phyloP scores from a whole-genome alignment of 1,140 invertebrate genomes.

The Eufriesea mexicana region DNA sequence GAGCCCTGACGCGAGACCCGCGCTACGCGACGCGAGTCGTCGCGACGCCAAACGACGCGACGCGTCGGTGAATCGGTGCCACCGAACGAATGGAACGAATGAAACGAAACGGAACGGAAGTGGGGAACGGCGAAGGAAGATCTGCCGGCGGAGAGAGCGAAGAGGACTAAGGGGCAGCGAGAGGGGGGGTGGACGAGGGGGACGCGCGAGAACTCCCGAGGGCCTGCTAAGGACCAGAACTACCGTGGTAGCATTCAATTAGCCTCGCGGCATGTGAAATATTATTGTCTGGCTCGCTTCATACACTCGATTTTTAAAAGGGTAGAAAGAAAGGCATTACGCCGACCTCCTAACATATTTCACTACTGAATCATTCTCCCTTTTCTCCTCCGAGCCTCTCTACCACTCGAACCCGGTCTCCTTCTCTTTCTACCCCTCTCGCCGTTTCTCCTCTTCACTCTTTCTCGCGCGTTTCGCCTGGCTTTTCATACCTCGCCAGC shows the following conservation, averaged over 20 bases:
- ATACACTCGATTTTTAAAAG: conserved; percentile 72
- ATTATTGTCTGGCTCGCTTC: conserved; percentile 75
- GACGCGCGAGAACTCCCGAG: conserved; percentile 55
- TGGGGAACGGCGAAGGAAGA: conserved; percentile 11
- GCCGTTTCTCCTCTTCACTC: neutral
- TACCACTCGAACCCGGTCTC: neutral
- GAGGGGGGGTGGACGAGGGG: neutral
- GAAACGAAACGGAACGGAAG: conserved; percentile 4
- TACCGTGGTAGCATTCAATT: conserved; percentile 83
- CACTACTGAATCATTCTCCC: conserved; percentile 68
- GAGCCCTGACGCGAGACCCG: too few species aligned
- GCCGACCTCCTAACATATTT: conserved; percentile 70
- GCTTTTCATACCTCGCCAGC: neutral
- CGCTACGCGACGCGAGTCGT: conserved; percentile 45
- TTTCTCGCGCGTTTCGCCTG: neutral
- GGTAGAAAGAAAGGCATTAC: conserved; percentile 71
- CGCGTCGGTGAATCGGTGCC: conserved; percentile 49
- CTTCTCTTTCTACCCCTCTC: neutral
- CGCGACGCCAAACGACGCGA: conserved; percentile 19
- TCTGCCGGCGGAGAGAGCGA: neutral
- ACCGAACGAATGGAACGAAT: conserved; percentile 30
- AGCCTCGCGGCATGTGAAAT: conserved; percentile 80
- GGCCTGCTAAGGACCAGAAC: conserved; percentile 71
- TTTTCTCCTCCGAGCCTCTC: neutral
- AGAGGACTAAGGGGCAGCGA: neutral